A percentile compares a stretch with the other conserved stretches of the same genome.
These are phyloP conservation scores for Sebastolobus altivelis DNA, from an alignment of 2,797 vertebrate genomes.

Conservation along the genomic window DNA sequence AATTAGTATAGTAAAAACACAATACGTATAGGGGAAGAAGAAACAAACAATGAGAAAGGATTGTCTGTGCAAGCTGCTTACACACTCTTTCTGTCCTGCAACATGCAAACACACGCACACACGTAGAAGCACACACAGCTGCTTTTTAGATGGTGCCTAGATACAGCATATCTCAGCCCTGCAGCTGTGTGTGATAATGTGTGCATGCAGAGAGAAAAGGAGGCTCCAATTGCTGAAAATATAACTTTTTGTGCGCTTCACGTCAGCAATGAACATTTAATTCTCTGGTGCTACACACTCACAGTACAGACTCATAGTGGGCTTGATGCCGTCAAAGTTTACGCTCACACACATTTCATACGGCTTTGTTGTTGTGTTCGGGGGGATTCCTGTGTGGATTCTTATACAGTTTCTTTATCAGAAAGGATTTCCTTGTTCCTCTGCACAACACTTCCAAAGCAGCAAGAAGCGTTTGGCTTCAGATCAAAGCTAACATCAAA, in stretches of 20 bases:
- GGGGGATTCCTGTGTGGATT: constrained; percentile 62
- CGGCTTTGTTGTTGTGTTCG: constrained; percentile 38
- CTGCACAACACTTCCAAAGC: constrained; percentile 62
- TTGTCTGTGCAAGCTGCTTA: background rate
- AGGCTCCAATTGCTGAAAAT: background rate
- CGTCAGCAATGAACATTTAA: constrained; percentile 11
- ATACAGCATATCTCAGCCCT: constrained; percentile 54
- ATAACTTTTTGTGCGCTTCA: background rate
- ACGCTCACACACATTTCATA: background rate
- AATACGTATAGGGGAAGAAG: background rate
- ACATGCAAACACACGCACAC: constrained; percentile 27
- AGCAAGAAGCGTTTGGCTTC: constrained; percentile 44
- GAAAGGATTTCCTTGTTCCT: constrained; percentile 80
- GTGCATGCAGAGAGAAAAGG: background rate
- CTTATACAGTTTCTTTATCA: constrained; percentile 60
- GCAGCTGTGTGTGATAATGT: constrained; percentile 67
- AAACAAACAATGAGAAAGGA: background rate
- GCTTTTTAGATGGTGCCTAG: constrained; percentile 65
- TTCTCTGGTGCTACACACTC: background rate
- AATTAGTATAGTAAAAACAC: background rate
- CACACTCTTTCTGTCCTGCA: constrained; percentile 24
- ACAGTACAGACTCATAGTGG: background rate
- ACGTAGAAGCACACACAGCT: constrained; percentile 50
- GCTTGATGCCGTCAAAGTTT: constrained; percentile 1
- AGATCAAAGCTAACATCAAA: constrained; percentile 77